phyloP scores from a whole-genome alignment of 1,140 invertebrate genomes.

The Dinoponera quadriceps region DNA sequence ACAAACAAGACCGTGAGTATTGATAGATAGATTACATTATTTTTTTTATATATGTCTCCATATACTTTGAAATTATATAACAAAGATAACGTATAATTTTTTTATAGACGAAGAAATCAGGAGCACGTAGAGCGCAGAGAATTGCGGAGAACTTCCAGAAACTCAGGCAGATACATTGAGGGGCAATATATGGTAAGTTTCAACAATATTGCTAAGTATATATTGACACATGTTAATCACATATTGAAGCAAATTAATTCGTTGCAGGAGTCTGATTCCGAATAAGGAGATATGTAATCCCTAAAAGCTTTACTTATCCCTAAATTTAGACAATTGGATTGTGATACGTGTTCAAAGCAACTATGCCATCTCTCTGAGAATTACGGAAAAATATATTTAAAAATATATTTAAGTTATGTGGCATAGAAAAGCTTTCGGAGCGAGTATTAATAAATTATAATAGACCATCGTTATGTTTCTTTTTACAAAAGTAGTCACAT shows the following conservation, averaged over 20 bases:
- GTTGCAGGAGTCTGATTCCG: slow-evolving; percentile 82
- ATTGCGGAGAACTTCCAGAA: slow-evolving; percentile 81
- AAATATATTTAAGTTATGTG: slow-evolving; percentile 31
- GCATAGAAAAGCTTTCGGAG: not conserved
- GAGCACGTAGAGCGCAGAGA: slow-evolving; percentile 80
- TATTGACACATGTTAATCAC: slow-evolving; percentile 6
- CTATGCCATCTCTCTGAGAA: slow-evolving; percentile 25
- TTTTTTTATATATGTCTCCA: slow-evolving; percentile 22
- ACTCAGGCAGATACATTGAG: slow-evolving; percentile 82
- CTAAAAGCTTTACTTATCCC: slow-evolving; percentile 23
- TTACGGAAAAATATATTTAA: slow-evolving; percentile 14
- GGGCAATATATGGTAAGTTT: slow-evolving; percentile 82
- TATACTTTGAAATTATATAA: slow-evolving; percentile 18
- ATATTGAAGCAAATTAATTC: slow-evolving; percentile 46
- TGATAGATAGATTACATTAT: slow-evolving; percentile 4
- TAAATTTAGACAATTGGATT: slow-evolving; percentile 55
- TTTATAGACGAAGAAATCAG: slow-evolving; percentile 76
- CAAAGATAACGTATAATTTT: slow-evolving; percentile 3
- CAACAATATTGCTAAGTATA: slow-evolving; percentile 28
- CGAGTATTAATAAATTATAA: slow-evolving; percentile 20
- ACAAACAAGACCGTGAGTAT: slow-evolving; percentile 80
- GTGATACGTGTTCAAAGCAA: slow-evolving; percentile 65
- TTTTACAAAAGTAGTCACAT: not conserved
- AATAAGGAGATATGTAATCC: slow-evolving; percentile 66
- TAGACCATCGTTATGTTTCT: slow-evolving; percentile 27